Conservation (phyloP, 2,113 vertebrate genomes). For the Rhea pennata region DNA sequence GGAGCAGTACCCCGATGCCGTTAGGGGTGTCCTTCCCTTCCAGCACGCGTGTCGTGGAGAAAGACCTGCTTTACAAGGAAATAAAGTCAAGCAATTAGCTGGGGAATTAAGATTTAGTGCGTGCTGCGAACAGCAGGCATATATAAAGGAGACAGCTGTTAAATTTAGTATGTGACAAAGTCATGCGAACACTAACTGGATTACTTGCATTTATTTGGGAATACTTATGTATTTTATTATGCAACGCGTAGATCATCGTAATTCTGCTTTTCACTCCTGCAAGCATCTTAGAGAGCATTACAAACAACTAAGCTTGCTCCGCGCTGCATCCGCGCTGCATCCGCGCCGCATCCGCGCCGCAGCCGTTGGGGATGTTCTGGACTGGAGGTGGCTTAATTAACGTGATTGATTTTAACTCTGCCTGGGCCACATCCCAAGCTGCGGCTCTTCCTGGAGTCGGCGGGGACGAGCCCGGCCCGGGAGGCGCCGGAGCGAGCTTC, state of each 20-base stretch:
- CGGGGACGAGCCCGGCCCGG: accelerated
- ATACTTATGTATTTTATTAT: slow-evolving; percentile 54
- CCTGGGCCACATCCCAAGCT: not conserved
- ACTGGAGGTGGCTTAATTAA: not conserved
- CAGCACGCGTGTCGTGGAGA: not conserved
- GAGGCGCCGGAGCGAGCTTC: not conserved
- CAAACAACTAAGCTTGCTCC: slow-evolving; percentile 19
- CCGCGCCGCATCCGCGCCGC: not conserved
- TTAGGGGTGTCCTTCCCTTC: not conserved
- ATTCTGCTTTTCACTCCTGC: slow-evolving; percentile 39
- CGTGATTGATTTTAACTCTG: not conserved
- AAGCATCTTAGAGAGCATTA: not conserved
- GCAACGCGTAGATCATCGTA: slow-evolving; percentile 33
- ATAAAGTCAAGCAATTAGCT: slow-evolving; percentile 42
- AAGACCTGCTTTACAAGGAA: not conserved
- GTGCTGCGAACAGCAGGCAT: not conserved
- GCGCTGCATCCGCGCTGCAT: not conserved
- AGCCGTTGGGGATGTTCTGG: not conserved
- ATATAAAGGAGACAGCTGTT: slow-evolving; percentile 50
- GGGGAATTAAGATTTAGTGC: slow-evolving; percentile 40
- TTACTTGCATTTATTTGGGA: slow-evolving; percentile 56
- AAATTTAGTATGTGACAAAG: slow-evolving; percentile 35
- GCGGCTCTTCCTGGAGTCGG: not conserved
- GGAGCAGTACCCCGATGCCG: not conserved
- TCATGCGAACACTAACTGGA: slow-evolving; percentile 36